Conservation (phyloP, 2,888 invertebrate species). For the Ditylenchus weischeri region DNA sequence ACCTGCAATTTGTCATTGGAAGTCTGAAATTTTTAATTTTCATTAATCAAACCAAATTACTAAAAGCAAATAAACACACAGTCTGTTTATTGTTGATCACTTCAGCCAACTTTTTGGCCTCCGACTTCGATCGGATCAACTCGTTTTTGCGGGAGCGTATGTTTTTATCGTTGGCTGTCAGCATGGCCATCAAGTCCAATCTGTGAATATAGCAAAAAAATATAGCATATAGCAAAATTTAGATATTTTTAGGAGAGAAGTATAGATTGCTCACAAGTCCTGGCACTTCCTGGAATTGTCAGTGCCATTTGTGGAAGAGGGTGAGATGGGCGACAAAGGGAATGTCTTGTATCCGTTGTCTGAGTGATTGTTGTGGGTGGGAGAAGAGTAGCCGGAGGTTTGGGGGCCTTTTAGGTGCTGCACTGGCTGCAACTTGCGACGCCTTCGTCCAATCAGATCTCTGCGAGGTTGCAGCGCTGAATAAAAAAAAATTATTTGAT, state of each 20-base stretch:
- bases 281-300: too few species aligned
- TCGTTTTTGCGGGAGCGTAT: conserved; percentile 48
- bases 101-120: conserved; percentile 47
- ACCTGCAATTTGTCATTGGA: conserved; percentile 24
- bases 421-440: conserved; percentile 9
- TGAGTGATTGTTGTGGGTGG: neutral
- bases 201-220: too few species aligned
- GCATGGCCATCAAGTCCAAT: conserved; percentile 36
- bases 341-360: neutral
- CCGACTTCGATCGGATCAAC: conserved; percentile 44
- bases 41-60: neutral
- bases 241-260: too few species aligned
- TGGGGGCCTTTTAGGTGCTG: neutral
- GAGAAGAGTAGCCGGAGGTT: neutral
- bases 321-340: neutral
- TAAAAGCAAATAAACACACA: conserved; percentile 14
- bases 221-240: too few species aligned
- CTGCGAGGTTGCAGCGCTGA: conserved; percentile 55
- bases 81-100: conserved; percentile 29
- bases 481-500: conserved; percentile 1
- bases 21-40: conserved; percentile 12
- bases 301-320: neutral
- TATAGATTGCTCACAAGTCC: too few species aligned
- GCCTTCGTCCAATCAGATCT: conserved; percentile 54
- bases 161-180: conserved; percentile 37